phyloP scores from a whole-genome alignment of 1,140 invertebrate genomes.

The Nixonia krombeini region DNA sequence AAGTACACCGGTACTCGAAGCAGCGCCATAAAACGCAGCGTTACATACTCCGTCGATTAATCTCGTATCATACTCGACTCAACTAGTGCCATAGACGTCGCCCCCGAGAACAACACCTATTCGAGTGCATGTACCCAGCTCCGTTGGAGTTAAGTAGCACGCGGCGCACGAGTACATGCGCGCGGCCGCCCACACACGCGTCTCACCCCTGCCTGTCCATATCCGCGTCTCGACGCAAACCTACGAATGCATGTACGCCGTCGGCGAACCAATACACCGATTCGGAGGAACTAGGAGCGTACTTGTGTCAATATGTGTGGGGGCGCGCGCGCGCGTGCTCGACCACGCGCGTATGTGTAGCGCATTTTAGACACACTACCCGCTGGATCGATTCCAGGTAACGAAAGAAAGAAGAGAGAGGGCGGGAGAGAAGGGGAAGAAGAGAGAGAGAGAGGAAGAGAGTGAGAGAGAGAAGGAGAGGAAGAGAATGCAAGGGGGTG shows the following conservation, averaged over 20 bases:
- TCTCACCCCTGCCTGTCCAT: slow-evolving; percentile 13
- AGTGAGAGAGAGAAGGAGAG: slow-evolving; percentile 5
- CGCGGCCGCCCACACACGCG: slow-evolving; percentile 5
- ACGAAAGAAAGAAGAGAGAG: slow-evolving; percentile 28
- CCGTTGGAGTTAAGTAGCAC: slow-evolving; percentile 33
- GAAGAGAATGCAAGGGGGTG: background rate
- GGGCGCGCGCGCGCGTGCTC: background rate
- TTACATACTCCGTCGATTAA: slow-evolving; percentile 34
- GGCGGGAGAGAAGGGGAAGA: slow-evolving; percentile 1
- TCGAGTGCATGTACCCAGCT: slow-evolving; percentile 26
- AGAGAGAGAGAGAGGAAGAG: background rate
- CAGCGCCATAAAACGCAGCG: slow-evolving; percentile 24
- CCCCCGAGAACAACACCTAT: slow-evolving; percentile 28
- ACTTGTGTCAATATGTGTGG: background rate
- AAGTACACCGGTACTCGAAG: too few species aligned
- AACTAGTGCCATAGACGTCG: slow-evolving; percentile 29
- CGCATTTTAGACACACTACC: slow-evolving; percentile 14
- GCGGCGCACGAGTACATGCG: background rate
- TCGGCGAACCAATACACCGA: background rate
- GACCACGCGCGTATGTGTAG: slow-evolving; percentile 3
- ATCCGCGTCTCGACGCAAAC: slow-evolving; percentile 26
- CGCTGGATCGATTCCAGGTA: slow-evolving; percentile 27
- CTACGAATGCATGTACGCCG: slow-evolving; percentile 11
- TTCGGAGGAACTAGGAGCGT: slow-evolving; percentile 1
- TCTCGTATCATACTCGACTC: slow-evolving; percentile 33